Conservation (phyloP, 2,113 vertebrate species). For the Oophaga pumilio region DNA sequence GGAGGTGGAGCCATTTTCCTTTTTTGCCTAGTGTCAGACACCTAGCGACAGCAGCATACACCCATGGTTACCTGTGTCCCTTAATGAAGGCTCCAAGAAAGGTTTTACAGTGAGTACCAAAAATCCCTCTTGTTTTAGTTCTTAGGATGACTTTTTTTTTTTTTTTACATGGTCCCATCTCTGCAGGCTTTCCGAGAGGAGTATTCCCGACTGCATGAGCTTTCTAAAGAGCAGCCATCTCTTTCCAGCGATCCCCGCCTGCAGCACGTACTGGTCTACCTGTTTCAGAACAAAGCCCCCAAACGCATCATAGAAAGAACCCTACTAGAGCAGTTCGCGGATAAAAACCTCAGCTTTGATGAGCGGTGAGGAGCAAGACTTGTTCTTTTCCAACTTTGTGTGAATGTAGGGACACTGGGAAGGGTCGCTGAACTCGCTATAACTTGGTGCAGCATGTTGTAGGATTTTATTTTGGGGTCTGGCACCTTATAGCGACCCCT, state of each 20-base stretch:
- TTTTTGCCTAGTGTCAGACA: no score
- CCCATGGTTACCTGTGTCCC: no score
- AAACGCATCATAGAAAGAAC: conserved; percentile 89
- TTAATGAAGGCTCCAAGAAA: no score
- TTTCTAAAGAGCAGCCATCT: conserved; percentile 81
- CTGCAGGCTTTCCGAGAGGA: conserved; percentile 93
- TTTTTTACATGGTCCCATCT: neutral
- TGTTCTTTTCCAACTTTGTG: no score
- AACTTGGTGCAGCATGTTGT: neutral
- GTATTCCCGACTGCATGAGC: conserved; percentile 85
- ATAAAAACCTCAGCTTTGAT: conserved; percentile 94
- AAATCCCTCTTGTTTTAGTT: neutral
- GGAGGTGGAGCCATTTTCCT: no score
- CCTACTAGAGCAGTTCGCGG: conserved; percentile 92
- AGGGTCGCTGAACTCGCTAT: no score
- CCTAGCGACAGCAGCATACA: no score
- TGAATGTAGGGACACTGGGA: no score
- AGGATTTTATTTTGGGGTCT: neutral
- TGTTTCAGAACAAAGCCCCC: conserved; percentile 91
- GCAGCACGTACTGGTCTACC: conserved; percentile 91
- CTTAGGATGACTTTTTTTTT: neutral
- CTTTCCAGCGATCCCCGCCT: conserved; percentile 85
- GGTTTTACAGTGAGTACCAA: no score
- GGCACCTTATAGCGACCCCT: neutral
- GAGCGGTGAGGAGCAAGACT: conserved; percentile 76